Base-by-base conservation (phyloP, 2,113 vertebrate species). In the Oostethus manadensis region DNA sequence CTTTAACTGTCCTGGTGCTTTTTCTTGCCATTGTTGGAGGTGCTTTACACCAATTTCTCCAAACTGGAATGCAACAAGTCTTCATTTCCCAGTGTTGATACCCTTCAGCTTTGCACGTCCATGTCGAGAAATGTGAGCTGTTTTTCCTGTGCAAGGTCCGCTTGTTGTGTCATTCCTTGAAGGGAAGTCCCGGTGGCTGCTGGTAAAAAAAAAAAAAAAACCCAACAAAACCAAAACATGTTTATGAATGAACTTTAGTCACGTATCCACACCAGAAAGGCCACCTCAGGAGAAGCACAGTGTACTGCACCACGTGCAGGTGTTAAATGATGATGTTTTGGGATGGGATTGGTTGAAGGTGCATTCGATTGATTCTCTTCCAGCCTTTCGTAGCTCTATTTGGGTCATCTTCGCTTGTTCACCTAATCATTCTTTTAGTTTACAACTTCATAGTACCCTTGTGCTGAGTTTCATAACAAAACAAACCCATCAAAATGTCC, bases 191-290 rank as follows among this genome's bases (percentile, higher is more conserved):
- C 64, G 64, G 47, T 35, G 64, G 58, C 74, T 85, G 72, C 71
- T 83, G 79, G 79, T 53, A 1, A 8, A 10, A n/a, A 18, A 35
- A 53, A 47, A 47, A 18, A 20, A 47, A 38, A 38, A 10, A 38
- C 9, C 8, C 2, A n/a, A 35, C 33, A 47, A 20, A n/a, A 47
- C 17, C 71, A 77, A 82, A 80, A 55, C 15, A 50, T 73, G 76
- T 81, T 85, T 84, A 80, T 85, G 83, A 86, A 79, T 80, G 81
- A 68, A 66, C 54, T 66, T 71, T 69, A 76, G 78, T 80, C 72
- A 64, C 42, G 63, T 55, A 66, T 73, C 67, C 48, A 64, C 63
- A 51, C 62, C 64, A 74, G 67, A 72, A 46, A 49, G 49, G 21
- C 53, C 55, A 47, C 49, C 44, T 40, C 8, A 15, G 16, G 23